Conservation (phyloP, 35 echinoderm and acorn worm genomes). For the Anneissia japonica region DNA sequence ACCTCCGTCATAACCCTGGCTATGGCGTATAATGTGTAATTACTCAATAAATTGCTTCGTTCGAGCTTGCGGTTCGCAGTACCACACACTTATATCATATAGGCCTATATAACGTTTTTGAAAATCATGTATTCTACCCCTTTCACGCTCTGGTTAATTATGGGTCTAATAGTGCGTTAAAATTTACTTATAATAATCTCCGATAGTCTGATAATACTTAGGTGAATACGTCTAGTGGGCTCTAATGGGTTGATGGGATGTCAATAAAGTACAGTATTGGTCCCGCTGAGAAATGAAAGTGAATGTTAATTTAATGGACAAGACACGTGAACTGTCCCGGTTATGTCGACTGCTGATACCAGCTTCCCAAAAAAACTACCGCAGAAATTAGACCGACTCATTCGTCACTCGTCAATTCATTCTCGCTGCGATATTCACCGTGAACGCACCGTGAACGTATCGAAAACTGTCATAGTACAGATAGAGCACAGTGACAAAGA, state of each 20-base stretch:
- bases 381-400: background rate
- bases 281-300: background rate
- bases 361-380: background rate
- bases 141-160: background rate
- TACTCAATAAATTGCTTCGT: no score
- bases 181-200: background rate
- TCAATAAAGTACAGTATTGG: background rate
- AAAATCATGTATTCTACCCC: background rate
- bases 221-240: background rate
- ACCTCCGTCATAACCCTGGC: no score
- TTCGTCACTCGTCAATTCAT: background rate
- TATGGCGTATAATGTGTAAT: no score
- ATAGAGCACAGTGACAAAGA: no score
- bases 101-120: no score
- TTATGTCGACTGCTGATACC: background rate
- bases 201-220: background rate
- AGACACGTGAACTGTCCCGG: background rate
- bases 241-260: background rate
- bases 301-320: background rate
- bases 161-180: background rate
- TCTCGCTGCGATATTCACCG: background rate
- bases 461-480: no score
- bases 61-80: no score
- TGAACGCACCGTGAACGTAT: background rate
- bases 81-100: no score